Percentiles rank a stretch among this genome's conserved stretches.
These are phyloP conservation scores for Pteropus alecto DNA, from an alignment of 2,113 vertebrate species.

Conservation along the genomic window DNA sequence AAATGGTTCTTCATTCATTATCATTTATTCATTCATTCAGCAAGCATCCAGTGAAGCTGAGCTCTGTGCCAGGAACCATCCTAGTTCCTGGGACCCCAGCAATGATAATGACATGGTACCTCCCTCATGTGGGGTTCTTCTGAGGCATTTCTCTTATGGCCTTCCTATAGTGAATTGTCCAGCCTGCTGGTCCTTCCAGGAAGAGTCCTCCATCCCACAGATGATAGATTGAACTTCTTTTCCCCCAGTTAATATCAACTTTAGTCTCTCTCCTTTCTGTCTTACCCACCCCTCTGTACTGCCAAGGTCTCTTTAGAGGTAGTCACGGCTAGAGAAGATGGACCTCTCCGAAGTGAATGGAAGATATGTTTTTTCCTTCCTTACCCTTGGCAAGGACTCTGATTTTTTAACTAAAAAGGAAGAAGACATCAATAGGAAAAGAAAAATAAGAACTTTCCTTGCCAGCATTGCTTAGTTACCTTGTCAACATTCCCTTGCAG, in stretches of 20 bases:
- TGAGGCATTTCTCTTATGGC: background rate
- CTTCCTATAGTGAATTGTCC: background rate
- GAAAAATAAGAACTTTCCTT: constrained; percentile 46
- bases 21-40: background rate
- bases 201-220: background rate
- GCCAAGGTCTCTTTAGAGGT: background rate
- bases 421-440: constrained; percentile 55
- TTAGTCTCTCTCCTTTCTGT: background rate
- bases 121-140: background rate
- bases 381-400: constrained; percentile 22
- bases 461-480: constrained; percentile 50
- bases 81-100: background rate
- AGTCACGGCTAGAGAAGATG: background rate
- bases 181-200: background rate
- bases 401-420: constrained; percentile 49
- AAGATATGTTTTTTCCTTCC: constrained; percentile 26
- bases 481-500: constrained; percentile 52
- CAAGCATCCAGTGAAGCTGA: background rate
- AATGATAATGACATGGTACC: background rate
- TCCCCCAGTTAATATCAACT: too few species aligned
- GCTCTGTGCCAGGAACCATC: background rate
- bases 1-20: background rate
- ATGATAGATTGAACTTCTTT: background rate
- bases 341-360: background rate
- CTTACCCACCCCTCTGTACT: background rate